Base-by-base conservation (phyloP, 2,888 invertebrate genomes). In the Trissolcus brochymenae region DNA sequence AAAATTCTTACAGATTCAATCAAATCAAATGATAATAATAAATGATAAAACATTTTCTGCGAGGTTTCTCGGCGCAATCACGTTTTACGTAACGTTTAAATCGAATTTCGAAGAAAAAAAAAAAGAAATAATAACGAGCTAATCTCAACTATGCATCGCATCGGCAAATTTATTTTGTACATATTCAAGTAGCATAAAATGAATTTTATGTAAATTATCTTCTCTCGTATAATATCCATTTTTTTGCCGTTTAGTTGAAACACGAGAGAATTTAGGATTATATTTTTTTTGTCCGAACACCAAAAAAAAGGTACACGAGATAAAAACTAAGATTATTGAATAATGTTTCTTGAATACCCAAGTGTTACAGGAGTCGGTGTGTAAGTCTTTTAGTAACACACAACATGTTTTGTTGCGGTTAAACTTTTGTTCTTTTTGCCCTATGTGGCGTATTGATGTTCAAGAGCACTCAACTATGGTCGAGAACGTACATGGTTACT, bases 391-490 rank as follows among this genome's bases (percentile, higher is more conserved):
- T 66, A 49, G 50, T 56, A 66, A 51, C 66, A 56, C 66, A 60
- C 62, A 21, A 29, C 29, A 43, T 74, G 61, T 73, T 74, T 74
- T 74, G 67, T 73, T 73, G 66, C 29, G 74, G 67, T 61, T 67
- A 74, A 74, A 66, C 74, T 74, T 57, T 19, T 62, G 67, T 62
- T 67, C 62, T 67, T 67, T 74, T 74, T 49, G 57, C 57, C 67
- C 62, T 62, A 51, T 57, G 67, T 62, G 53, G 67, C 49, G 67
- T 74, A 74, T 74, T 67, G 74, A 74, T 67, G 74, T 74, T 74
- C 67, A 74, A 74, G 62, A 67, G 67, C 57, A 61, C 67, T 74
- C 74, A 62, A 67, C 67, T 74, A 74, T 62, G 67, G 46, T 51
- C 51, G 74, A 61, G 67, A 67, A 66, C 56, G 61, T 74, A 61